Percentiles rank a stretch among this genome's conserved stretches.
Evolutionary conservation across 92 coral and sea anemone genomes (phyloP).

Genomic region (Paramuricea clavata): DNA sequence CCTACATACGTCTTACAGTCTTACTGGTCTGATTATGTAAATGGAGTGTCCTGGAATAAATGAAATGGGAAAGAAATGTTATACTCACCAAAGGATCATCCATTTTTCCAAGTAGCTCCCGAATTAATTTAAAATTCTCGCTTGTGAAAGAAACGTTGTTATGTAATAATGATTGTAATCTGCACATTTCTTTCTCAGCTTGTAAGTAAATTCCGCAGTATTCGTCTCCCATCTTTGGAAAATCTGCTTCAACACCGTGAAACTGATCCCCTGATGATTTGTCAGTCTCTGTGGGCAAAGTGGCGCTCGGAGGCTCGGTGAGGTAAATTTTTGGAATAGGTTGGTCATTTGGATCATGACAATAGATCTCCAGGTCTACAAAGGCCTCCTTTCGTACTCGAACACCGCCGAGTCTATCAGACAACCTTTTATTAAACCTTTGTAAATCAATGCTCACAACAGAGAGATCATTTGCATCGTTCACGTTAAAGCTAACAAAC

Average conservation of each 20-base stretch:
- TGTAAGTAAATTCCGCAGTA: conserved; percentile 10
- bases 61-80: neutral
- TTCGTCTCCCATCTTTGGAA: conserved; percentile 63
- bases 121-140: neutral
- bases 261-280: conserved; percentile 32
- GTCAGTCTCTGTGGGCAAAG: neutral
- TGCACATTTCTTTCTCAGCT: neutral
- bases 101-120: conserved; percentile 10
- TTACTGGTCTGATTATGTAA: no score
- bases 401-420: conserved; percentile 51
- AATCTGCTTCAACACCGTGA: conserved; percentile 46
- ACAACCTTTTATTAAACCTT: conserved; percentile 68
- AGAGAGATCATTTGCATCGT: conserved; percentile 72
- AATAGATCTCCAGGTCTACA: conserved; percentile 74
- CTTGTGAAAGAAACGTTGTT: neutral
- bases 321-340: conserved; percentile 65
- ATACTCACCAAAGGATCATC: conserved; percentile 38
- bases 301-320: neutral
- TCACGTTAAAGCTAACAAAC: conserved; percentile 65
- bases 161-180: no score
- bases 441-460: conserved; percentile 83
- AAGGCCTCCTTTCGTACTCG: conserved; percentile 77
- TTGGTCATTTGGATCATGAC: conserved; percentile 59
- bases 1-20: no score
- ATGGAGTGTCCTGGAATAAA: no score